Evolutionary conservation across 2,797 vertebrate genomes (phyloP).

Genomic region (Myripristis murdjan): DNA sequence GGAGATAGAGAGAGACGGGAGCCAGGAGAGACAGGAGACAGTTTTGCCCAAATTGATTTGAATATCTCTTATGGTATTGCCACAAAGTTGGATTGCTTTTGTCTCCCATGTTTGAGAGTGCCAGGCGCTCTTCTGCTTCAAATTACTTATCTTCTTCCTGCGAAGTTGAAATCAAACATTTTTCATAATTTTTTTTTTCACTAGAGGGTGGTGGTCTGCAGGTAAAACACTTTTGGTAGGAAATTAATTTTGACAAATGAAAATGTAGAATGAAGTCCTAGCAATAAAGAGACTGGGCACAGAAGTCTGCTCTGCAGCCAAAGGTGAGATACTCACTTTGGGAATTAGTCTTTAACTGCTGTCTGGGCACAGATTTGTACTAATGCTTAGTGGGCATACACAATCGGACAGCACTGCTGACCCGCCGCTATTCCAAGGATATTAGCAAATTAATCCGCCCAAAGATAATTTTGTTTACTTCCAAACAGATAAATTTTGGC

Average conservation of each 20-base stretch:
- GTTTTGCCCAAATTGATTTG: slow-evolving; percentile 42
- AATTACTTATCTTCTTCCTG: slow-evolving; percentile 44
- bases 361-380: slow-evolving; percentile 17
- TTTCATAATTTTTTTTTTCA: slow-evolving; percentile 14
- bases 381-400: slow-evolving; percentile 11
- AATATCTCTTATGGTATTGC: slow-evolving; percentile 46
- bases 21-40: slow-evolving; percentile 29
- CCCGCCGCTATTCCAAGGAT: slow-evolving; percentile 48
- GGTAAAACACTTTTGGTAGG: slow-evolving; percentile 3
- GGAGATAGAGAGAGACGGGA: slow-evolving; percentile 49
- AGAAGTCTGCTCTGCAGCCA: neutral
- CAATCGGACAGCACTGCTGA: slow-evolving; percentile 33
- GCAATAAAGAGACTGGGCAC: neutral
- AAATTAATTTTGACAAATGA: slow-evolving; percentile 6
- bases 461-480: slow-evolving; percentile 74
- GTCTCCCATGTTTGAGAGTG: slow-evolving; percentile 37
- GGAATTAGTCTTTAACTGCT: slow-evolving; percentile 26
- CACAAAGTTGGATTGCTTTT: slow-evolving; percentile 51
- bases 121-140: slow-evolving; percentile 34
- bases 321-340: slow-evolving; percentile 18
- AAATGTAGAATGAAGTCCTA: slow-evolving; percentile 1
- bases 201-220: slow-evolving; percentile 12
- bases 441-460: slow-evolving; percentile 74
- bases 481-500: slow-evolving; percentile 75
- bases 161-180: slow-evolving; percentile 42